phyloP scores from a whole-genome alignment of 2,797 vertebrate genomes.

The Octomys mimax region DNA sequence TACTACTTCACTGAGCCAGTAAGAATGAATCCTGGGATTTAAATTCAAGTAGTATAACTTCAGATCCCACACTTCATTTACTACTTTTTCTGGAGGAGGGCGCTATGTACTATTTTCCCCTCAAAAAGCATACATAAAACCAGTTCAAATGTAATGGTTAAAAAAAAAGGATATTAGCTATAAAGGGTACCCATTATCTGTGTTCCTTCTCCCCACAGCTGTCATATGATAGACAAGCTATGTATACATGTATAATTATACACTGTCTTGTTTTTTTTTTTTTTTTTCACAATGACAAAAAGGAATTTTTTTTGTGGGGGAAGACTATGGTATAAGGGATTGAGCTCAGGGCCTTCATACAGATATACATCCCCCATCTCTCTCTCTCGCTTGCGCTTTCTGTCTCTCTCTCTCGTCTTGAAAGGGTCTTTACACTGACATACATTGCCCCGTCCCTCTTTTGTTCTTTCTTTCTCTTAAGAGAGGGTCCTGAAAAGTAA shows the following conservation, averaged over 20 bases:
- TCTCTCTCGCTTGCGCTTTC: no score
- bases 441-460: not conserved
- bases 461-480: not conserved
- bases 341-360: not conserved
- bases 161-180: not conserved
- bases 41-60: constrained; percentile 6
- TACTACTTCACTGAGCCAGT: not conserved
- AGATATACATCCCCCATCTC: not conserved
- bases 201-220: not conserved
- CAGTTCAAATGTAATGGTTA: not conserved
- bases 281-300: not conserved
- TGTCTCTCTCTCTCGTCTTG: no score
- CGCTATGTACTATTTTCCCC: not conserved
- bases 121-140: not conserved
- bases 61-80: not conserved
- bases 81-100: not conserved
- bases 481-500: not conserved
- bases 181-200: not conserved
- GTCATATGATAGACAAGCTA: not conserved
- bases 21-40: not conserved
- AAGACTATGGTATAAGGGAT: not conserved
- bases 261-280: not conserved
- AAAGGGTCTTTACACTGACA: no score
- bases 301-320: not conserved
- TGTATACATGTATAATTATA: not conserved